These are phyloP conservation scores for Podiceps cristatus DNA, from an alignment of 2,113 vertebrate species.

Conservation along the genomic window DNA sequence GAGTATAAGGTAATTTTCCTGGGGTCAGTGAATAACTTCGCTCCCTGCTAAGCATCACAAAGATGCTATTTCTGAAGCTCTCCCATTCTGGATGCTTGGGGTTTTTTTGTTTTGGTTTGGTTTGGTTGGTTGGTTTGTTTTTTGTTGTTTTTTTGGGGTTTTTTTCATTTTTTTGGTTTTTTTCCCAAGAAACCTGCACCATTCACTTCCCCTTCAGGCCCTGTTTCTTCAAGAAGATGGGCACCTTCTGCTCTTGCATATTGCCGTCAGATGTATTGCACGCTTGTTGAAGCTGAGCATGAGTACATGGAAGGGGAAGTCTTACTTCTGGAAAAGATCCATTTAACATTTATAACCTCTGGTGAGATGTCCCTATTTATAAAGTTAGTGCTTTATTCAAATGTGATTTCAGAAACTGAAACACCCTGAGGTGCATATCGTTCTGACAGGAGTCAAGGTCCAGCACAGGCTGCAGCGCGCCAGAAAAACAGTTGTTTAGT, in stretches of 20 bases:
- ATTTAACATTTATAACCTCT: not conserved
- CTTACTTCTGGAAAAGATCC: not conserved
- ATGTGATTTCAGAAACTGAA: not conserved
- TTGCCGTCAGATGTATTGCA: not conserved
- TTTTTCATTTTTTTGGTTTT: not conserved
- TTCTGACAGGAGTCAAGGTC: constrained; percentile 19
- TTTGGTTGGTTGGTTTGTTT: not conserved
- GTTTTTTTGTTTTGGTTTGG: not conserved
- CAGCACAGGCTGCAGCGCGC: not conserved
- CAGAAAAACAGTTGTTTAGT: constrained; percentile 39
- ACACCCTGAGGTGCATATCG: not conserved
- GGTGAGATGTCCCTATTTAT: not conserved
- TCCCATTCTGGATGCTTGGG: not conserved
- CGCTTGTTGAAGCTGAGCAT: not conserved
- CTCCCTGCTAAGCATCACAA: not conserved
- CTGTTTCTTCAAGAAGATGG: not conserved
- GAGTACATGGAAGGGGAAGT: not conserved
- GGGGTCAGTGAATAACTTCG: not conserved
- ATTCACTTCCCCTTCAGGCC: not conserved
- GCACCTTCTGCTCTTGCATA: not conserved
- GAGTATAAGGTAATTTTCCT: not conserved
- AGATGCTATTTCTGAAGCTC: not conserved
- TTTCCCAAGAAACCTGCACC: not conserved
- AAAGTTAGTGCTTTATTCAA: not conserved
- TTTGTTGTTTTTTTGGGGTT: not conserved